Evolutionary conservation across 1,140 invertebrate genomes (phyloP).

Genomic region (Tetragnatha versicolor): DNA sequence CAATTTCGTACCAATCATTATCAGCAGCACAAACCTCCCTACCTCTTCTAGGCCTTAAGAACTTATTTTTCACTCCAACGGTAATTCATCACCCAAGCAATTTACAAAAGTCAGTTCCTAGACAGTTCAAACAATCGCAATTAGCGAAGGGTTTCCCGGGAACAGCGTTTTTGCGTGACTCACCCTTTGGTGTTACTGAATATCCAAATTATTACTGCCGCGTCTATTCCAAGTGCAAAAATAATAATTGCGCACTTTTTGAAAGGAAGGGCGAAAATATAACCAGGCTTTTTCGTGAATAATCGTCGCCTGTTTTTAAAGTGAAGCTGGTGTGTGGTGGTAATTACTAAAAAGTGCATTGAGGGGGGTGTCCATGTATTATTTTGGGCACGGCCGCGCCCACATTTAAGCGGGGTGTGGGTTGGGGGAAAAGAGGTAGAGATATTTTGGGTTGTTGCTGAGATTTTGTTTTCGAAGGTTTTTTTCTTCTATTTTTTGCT

Average conservation of each 20-base stretch:
- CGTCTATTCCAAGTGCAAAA: background rate
- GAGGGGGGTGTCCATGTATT: background rate
- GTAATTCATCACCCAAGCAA: too few relatives aligned
- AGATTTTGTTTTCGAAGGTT: too few relatives aligned
- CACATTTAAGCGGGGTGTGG: too few relatives aligned
- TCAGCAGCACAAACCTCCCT: too few relatives aligned
- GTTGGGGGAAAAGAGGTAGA: too few relatives aligned
- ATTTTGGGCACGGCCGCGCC: background rate
- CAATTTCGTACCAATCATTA: too few relatives aligned
- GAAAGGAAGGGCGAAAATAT: background rate
- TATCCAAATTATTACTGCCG: conserved; percentile 6
- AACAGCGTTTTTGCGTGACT: conserved; percentile 7
- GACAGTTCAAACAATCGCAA: conserved; percentile 2
- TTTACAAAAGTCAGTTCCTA: too few relatives aligned
- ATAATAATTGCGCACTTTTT: background rate
- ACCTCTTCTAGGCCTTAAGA: too few relatives aligned
- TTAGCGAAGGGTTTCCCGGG: background rate
- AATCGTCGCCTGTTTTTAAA: conserved; percentile 1
- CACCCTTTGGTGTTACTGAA: background rate
- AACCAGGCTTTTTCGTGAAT: background rate
- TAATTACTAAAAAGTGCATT: conserved; percentile 6
- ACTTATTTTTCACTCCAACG: too few relatives aligned
- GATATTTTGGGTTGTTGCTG: too few relatives aligned
- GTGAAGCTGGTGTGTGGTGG: background rate
- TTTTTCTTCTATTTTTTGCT: too few relatives aligned